Conservation (phyloP, 2,797 vertebrate genomes). For the Hypotaenidia okinawae region DNA sequence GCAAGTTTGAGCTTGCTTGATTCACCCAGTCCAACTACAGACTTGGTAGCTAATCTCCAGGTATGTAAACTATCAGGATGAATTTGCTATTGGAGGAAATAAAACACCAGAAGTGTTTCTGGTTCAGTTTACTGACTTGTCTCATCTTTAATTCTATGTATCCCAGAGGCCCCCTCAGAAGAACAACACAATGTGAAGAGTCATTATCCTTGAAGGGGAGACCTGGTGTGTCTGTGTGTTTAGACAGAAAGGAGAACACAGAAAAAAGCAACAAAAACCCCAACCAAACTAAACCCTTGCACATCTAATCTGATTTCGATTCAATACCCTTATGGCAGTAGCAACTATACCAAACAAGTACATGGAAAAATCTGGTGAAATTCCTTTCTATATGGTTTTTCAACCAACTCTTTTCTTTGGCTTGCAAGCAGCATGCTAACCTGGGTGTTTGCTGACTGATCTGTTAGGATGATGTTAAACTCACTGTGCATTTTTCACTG, state of each 20-base stretch:
- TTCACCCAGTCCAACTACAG: not conserved
- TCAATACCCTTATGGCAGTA: not conserved
- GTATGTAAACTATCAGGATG: not conserved
- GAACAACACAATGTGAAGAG: not conserved
- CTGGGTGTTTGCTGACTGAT: not conserved
- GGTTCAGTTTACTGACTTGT: not conserved
- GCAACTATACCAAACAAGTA: not conserved
- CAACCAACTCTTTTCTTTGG: not conserved
- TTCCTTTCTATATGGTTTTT: not conserved
- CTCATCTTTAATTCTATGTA: not conserved
- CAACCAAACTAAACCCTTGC: not conserved
- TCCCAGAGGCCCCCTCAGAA: not conserved
- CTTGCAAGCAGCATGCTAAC: not conserved
- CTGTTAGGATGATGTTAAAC: constrained; percentile 22
- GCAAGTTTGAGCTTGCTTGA: not conserved
- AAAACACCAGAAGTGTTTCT: not conserved
- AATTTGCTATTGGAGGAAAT: not conserved
- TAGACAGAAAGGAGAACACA: no score
- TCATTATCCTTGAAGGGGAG: no score
- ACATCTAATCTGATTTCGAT: not conserved
- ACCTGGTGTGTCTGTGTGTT: no score
- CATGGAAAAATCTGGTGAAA: not conserved
- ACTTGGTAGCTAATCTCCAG: not conserved
- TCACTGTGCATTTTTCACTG: constrained; percentile 25
- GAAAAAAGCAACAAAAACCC: no score